Conservation (phyloP, 2,113 vertebrate genomes). For the Alethe castanea region DNA sequence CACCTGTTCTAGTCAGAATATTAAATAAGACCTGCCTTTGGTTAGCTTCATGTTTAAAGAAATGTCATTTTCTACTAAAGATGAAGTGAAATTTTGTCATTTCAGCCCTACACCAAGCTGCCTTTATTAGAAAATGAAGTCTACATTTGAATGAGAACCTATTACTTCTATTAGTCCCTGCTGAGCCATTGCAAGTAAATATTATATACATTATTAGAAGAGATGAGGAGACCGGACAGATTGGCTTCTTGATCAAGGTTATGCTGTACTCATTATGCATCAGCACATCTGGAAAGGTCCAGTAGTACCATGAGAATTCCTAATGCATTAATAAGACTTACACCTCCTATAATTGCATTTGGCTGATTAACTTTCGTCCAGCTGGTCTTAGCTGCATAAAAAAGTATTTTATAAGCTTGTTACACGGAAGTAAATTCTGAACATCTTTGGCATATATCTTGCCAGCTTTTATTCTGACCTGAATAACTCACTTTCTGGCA, state of each 20-base stretch:
- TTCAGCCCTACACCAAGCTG: neutral
- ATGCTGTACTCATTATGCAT: constrained; percentile 59
- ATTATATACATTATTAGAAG: constrained; percentile 50
- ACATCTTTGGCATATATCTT: constrained; percentile 65
- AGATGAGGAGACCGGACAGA: constrained; percentile 1
- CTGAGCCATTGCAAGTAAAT: constrained; percentile 33
- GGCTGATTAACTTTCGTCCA: constrained; percentile 76
- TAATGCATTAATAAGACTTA: constrained; percentile 72
- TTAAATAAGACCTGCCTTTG: neutral
- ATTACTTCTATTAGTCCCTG: constrained; percentile 54
- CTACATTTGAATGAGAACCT: constrained; percentile 31
- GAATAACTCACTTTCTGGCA: constrained; percentile 63
- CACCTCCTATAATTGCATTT: constrained; percentile 68
- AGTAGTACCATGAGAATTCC: constrained; percentile 66
- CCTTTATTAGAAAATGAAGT: constrained; percentile 47
- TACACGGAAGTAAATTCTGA: constrained; percentile 65
- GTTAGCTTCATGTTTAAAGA: neutral
- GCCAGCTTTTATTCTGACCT: constrained; percentile 70
- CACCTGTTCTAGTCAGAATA: neutral
- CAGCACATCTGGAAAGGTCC: constrained; percentile 66
- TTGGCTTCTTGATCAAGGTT: constrained; percentile 64
- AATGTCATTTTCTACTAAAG: neutral
- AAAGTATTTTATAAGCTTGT: constrained; percentile 69
- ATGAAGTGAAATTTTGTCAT: constrained; percentile 2
- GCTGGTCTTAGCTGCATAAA: constrained; percentile 75